These are phyloP conservation scores for Stichodactyla mertensii DNA, from an alignment of 64 coral and sea anemone species.

Conservation along the genomic window DNA sequence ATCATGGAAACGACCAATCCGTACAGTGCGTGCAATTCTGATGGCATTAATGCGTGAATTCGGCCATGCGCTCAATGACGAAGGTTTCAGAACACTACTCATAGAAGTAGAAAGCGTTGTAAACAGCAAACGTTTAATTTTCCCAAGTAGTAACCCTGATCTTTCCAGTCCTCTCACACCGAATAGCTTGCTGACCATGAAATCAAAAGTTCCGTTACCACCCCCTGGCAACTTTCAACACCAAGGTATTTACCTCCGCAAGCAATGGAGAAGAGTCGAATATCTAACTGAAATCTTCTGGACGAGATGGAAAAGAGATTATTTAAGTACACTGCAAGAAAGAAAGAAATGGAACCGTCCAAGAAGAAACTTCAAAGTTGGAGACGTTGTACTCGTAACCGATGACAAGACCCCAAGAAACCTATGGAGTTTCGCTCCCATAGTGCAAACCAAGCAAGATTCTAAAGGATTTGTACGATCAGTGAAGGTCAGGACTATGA, in stretches of 20 bases:
- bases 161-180: constrained; percentile 6
- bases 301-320: constrained; percentile 31
- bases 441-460: neutral
- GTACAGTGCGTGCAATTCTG: neutral
- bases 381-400: constrained; percentile 1
- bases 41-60: neutral
- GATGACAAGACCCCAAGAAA: neutral
- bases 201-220: neutral
- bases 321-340: constrained; percentile 7
- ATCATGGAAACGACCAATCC: constrained; percentile 3
- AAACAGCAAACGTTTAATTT: constrained; percentile 4
- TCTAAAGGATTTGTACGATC: neutral
- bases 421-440: neutral
- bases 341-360: constrained; percentile 8
- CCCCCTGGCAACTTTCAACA: constrained; percentile 19
- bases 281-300: constrained; percentile 43
- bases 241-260: constrained; percentile 5
- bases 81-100: constrained; percentile 15
- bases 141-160: constrained; percentile 15
- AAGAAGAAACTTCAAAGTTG: constrained; percentile 7
- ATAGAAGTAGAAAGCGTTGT: constrained; percentile 21
- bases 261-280: constrained; percentile 41
- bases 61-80: neutral
- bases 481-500: neutral
- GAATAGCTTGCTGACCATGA: constrained; percentile 8